phyloP scores from a whole-genome alignment of 2,113 vertebrate genomes.

The Esox niger region DNA sequence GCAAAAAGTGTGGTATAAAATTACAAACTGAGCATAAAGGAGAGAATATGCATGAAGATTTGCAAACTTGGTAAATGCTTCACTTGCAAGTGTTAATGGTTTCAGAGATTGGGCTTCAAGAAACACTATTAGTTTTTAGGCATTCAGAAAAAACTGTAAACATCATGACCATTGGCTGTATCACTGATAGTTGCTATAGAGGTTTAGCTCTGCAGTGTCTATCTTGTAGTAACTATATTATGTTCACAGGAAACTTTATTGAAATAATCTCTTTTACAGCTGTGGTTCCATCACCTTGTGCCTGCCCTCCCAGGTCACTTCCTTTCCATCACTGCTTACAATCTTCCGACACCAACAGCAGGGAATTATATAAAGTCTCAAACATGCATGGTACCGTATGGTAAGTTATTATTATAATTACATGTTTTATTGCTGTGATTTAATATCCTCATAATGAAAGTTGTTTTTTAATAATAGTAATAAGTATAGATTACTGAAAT shows the following conservation, averaged over 20 bases:
- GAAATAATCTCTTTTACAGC: conserved; percentile 60
- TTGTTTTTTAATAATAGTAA: not conserved
- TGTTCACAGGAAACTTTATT: not conserved
- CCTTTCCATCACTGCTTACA: rapidly evolving
- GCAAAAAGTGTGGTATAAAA: too few relatives aligned
- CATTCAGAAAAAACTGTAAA: not conserved
- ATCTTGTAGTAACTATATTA: not conserved
- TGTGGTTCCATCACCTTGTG: conserved; percentile 57
- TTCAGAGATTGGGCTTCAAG: too few relatives aligned
- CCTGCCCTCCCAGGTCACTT: rapidly evolving
- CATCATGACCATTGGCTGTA: not conserved
- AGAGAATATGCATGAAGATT: too few relatives aligned
- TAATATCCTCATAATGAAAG: not conserved
- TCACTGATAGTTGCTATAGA: too few relatives aligned
- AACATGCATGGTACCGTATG: conserved; percentile 6
- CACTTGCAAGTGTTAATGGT: too few relatives aligned
- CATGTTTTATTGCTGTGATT: not conserved
- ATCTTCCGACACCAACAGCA: conserved; percentile 17
- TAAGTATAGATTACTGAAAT: not conserved
- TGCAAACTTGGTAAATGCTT: too few relatives aligned
- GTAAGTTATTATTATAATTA: conserved; percentile 43
- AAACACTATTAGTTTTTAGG: not conserved
- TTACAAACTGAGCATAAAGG: too few relatives aligned
- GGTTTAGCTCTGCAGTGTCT: not conserved
- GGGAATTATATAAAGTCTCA: not conserved